Base-by-base conservation (phyloP, 2,113 vertebrate species). In the Fregetta grallaria region DNA sequence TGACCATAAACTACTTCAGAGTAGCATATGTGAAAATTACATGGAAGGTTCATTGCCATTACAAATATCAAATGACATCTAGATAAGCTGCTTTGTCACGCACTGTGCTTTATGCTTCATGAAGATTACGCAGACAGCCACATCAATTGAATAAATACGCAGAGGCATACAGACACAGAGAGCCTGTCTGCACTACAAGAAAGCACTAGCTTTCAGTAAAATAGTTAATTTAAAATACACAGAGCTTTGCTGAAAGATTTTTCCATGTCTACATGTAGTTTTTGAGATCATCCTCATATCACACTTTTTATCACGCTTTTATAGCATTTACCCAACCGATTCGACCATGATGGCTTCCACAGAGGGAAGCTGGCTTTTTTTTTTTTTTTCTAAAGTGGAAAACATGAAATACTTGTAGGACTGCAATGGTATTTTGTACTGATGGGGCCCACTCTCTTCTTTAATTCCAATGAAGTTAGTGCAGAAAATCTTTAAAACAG, bases 81-180 rank as follows among this genome's bases (percentile, higher is more conserved):
- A 82, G 25, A 81, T 59, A 91, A 50, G 49, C 50, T 94, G 62
- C 73, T 53, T 84, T 75, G 87, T 92, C 84, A 94, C 66, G 9
- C 84, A 82, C 89, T 90, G 76, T 73, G 94, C 92, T 92, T 96
- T 97, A 81, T 91, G 62, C 82, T 92, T 94, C 96, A 94, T 68
- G 75, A 92, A 90, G 83, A 90, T 80, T 91, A 92, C 52, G 71
- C 94, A 94, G 68, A 67, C 75, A 94, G 53, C 15, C 42, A 96
- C 70, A 91, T 63, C 82, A 81, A 89, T 52, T 91, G 95, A 78
- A 92, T 89, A 96, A 62, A 73, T 67, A 95, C 87, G 96, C 83
- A 90, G 77, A 96, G 84, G 75, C 55, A 89, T 79, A 68, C 10
- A 71, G 74, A 88, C 62, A 88, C 29, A 56, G 47, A 74, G 38